phyloP scores from a whole-genome alignment of 2,888 invertebrate species.

The Drosophila planitibia region DNA sequence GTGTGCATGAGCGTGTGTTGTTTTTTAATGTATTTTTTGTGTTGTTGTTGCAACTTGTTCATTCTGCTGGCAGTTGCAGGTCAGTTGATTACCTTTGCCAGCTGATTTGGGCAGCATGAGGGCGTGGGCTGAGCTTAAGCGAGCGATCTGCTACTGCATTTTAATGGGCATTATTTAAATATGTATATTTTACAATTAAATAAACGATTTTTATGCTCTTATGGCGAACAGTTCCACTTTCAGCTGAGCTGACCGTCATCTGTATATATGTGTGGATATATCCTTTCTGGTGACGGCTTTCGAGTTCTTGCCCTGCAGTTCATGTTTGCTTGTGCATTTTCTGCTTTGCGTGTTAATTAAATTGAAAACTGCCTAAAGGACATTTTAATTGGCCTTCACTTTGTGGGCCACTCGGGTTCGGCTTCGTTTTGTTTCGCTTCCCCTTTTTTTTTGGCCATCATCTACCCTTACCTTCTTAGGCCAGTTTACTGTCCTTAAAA shows the following conservation, averaged over 20 bases:
- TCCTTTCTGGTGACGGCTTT: slow-evolving; percentile 23
- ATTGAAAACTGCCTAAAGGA: slow-evolving; percentile 74
- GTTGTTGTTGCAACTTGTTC: slow-evolving; percentile 7
- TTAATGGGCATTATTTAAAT: slow-evolving; percentile 79
- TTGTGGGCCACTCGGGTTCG: slow-evolving; percentile 43
- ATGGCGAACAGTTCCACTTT: slow-evolving; percentile 40
- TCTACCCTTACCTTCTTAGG: background rate
- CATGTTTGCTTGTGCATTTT: slow-evolving; percentile 22
- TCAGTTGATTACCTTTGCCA: slow-evolving; percentile 77
- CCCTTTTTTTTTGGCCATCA: background rate
- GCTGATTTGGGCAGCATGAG: slow-evolving; percentile 48
- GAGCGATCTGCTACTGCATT: slow-evolving; percentile 61
- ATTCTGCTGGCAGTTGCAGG: slow-evolving; percentile 32
- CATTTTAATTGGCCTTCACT: slow-evolving; percentile 78
- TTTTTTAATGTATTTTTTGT: slow-evolving; percentile 22
- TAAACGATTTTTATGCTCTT: slow-evolving; percentile 72
- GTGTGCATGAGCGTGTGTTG: background rate
- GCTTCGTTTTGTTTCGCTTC: background rate
- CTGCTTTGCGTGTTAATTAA: slow-evolving; percentile 73
- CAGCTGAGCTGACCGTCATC: slow-evolving; percentile 22
- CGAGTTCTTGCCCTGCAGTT: slow-evolving; percentile 6
- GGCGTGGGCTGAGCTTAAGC: slow-evolving; percentile 47
- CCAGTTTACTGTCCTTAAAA: background rate
- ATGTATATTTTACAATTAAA: slow-evolving; percentile 81
- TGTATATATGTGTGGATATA: background rate